Percentiles rank a stretch among this genome's conserved stretches.
Conservation (phyloP, 2,113 vertebrate genomes). For the Oriolus oriolus region DNA sequence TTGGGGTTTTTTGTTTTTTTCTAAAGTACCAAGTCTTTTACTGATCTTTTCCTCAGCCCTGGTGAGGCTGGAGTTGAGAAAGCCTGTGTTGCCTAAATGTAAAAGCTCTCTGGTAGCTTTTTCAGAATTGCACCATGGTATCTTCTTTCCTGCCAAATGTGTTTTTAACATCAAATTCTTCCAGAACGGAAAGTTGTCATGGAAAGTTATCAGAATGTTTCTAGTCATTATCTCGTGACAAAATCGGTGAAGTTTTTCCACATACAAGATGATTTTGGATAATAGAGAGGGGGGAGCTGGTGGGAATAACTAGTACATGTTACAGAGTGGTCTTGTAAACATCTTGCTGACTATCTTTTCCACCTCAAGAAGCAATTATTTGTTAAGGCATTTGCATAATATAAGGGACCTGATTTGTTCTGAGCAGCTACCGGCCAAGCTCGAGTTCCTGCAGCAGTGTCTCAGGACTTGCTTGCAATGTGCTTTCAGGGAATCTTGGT, state of each 20-base stretch:
- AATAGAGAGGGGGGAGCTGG: neutral
- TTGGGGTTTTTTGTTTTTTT: neutral
- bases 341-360: neutral
- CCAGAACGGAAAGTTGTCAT: neutral
- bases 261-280: neutral
- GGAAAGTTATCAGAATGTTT: constrained; percentile 27
- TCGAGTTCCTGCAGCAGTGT: neutral
- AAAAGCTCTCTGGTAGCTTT: neutral
- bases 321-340: neutral
- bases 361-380: neutral
- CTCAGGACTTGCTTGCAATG: neutral
- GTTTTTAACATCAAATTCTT: constrained; percentile 13
- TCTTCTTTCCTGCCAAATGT: neutral
- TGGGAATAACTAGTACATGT: neutral
- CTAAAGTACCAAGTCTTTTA: neutral
- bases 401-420: neutral
- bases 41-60: neutral
- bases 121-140: neutral
- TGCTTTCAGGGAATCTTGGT: neutral
- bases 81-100: neutral
- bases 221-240: neutral
- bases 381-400: neutral
- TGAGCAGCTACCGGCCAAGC: neutral
- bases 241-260: neutral
- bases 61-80: neutral